Evolutionary conservation across 2,113 vertebrate genomes (phyloP), one percentile per base, ranked within the genome.

Genomic region (Zosterops japonicus): DNA sequence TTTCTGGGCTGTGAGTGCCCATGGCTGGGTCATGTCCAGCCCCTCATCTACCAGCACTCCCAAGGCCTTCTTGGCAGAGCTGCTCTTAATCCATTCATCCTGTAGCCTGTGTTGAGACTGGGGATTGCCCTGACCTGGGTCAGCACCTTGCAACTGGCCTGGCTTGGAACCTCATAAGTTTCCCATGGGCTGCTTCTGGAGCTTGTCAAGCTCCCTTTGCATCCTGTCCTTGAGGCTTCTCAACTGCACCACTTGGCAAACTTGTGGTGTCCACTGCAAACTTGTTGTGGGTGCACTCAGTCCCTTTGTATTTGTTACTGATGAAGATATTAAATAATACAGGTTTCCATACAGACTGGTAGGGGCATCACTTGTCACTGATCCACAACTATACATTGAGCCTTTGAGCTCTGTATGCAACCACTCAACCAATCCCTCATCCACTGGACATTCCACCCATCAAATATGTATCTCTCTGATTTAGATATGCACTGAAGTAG

Each of bases 1-100:
- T 65, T 0, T 59, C 59, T 74, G 60, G 12, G 22, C 52, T 65
- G 11, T 0, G 0, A 65, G 19, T 28, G 12, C 6, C 0, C 36
- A 12, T 8, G 1, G 18, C 39, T n/a, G 36, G 17, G 11, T 12
- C 53, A 25, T 3, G 33, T 41, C 6, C 39, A 68, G 9, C n/a
- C 20, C 29, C n/a, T 68, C 28, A 1, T 0, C 13, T 33, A 3
- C 27, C 28, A 5, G 23, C 11, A 68, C 4, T 4, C 6, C 11
- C 5, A 20, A 47, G 14, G 6, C 3, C 33, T 46, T 39, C 33
- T 75, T 0, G 1, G 2, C 28, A n/a, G 33, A 7, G 5, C 28
- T n/a, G 23, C 33, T 39, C 19, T 44, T 23, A 7, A n/a, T 25
- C 33, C 3, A 1, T 39, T 33, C 7, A 28, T 59, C 16, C 24